Evolutionary conservation across 2,797 vertebrate genomes (phyloP), one percentile per base, ranked within the genome.

Genomic region (Halcyon badia): DNA sequence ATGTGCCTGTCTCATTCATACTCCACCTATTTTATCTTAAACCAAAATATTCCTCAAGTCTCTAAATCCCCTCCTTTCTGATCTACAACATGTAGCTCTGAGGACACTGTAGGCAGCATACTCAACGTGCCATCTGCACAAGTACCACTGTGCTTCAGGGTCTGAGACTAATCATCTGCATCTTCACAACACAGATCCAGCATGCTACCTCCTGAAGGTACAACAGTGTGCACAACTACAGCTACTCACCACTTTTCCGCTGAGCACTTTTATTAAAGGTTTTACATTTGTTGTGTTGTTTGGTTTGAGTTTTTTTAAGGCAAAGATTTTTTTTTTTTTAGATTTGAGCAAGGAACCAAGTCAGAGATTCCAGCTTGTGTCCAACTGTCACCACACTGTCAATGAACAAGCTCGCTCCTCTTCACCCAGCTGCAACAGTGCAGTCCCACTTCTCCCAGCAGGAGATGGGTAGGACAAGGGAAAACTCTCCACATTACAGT

Each of bases 321-420:
- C 31, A 73, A 84, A 48, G 6, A 18, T 28, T 57, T 56, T 54
- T 31, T 31, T 6, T 31, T 54, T 19, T 17, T 20, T n/a, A 37
- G 9, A 18, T 44, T 44, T 56, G 14, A 10, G 7, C 17, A 65
- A 51, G 18, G 12, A 84, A 19, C 26, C 14, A 48, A 58, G 22
- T 19, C 16, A 33, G 10, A 83, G 7, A 4, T 65, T 71, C 39
- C 35, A 48, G 6, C 9, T 70, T 65, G 33, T 15, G 20, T n/a
- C 35, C 46, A 60, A 11, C 20, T 44, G 33, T 19, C 35, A 39
- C 21, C n/a, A 24, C 21, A 2, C 28, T 44, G 14, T 16, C 37
- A 46, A 21, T 0, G 0, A 72, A 10, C 13, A 21, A 18, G 17
- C 8, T 42, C 3, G 1, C 8, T 46, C 26, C 33, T 72, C 58